Conservation (phyloP, 2,888 invertebrate species). For the Thysanoteuthis rhombus region DNA sequence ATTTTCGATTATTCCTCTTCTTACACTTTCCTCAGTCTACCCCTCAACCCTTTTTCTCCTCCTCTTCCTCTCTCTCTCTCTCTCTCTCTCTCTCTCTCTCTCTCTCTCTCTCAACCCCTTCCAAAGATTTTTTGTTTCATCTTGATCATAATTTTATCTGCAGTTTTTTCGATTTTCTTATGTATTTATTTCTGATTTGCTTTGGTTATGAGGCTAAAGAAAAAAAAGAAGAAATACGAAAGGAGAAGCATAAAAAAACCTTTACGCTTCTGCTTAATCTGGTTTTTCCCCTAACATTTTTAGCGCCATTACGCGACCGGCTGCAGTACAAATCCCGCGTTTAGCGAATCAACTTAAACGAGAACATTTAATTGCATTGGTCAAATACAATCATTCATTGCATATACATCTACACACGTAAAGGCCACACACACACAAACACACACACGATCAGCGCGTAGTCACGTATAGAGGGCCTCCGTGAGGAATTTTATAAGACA, state of each 20-base stretch:
- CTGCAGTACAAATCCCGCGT: neutral
- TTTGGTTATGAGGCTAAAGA: no score
- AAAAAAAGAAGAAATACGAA: no score
- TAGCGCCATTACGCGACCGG: neutral
- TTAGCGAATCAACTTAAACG: neutral
- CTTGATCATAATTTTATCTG: no score
- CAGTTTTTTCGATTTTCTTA: neutral
- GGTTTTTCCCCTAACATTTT: neutral
- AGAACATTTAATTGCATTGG: neutral
- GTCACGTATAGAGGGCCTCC: no score
- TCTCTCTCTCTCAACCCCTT: neutral
- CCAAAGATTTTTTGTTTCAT: no score
- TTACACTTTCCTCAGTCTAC: neutral
- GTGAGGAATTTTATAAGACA: no score
- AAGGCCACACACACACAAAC: no score
- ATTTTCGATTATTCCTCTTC: no score
- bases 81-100: neutral
- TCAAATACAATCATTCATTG: neutral
- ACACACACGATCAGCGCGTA: no score
- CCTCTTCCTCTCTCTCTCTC: neutral
- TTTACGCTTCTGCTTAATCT: no score
- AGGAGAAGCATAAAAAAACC: no score
- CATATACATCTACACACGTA: neutral
- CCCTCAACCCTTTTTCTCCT: neutral
- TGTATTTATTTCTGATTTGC: neutral